Conservation (phyloP, 2,888 invertebrate species). For the Thymelicus sylvestris region DNA sequence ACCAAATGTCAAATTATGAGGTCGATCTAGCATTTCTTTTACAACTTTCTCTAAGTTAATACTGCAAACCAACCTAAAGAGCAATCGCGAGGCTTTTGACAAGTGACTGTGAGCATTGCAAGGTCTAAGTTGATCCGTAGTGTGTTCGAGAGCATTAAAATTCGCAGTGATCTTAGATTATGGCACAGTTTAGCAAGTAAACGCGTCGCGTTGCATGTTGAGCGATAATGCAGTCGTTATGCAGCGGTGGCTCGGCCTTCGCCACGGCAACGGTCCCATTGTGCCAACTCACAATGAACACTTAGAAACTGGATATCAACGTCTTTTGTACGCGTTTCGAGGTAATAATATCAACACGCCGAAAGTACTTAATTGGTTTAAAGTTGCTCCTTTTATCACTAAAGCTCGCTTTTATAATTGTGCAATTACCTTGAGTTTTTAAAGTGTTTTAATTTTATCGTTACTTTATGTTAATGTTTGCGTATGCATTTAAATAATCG, state of each 20-base stretch:
- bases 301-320: constrained; percentile 77
- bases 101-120: not conserved
- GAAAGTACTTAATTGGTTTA: constrained; percentile 43
- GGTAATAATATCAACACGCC: constrained; percentile 56
- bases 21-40: too few relatives aligned
- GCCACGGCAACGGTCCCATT: constrained; percentile 76
- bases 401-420: not conserved
- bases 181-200: constrained; percentile 26
- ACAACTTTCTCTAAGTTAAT: too few relatives aligned
- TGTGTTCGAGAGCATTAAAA: constrained; percentile 10
- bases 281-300: constrained; percentile 73
- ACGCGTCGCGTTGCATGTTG: constrained; percentile 55
- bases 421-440: not conserved
- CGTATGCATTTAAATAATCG: constrained; percentile 10
- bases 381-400: constrained; percentile 25
- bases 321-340: constrained; percentile 67
- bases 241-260: constrained; percentile 77
- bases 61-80: not conserved
- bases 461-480: not conserved
- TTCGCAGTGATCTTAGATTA: constrained; percentile 27
- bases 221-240: constrained; percentile 72
- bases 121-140: not conserved
- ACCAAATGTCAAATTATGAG: too few relatives aligned
- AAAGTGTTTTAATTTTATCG: constrained; percentile 1
- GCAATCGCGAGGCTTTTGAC: not conserved